Conservation (phyloP, 2,113 vertebrate genomes). For the Apodemus sylvaticus region DNA sequence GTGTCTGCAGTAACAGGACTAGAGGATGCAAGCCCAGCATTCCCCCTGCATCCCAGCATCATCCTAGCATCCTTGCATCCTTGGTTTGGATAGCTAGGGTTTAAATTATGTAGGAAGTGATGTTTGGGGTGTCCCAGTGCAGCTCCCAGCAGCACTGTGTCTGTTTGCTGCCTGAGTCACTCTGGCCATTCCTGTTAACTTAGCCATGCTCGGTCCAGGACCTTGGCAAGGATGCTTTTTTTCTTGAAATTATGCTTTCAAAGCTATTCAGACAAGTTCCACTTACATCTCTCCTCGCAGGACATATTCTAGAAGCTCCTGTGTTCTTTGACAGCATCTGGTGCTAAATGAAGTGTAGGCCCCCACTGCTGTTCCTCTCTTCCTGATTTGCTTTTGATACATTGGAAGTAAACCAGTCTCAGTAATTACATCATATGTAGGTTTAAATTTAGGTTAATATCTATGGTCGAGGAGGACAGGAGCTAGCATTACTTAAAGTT, state of each 20-base stretch:
- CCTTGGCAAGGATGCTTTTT: neutral
- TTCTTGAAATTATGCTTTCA: neutral
- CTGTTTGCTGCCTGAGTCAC: no score
- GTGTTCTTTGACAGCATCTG: neutral
- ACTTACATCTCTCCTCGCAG: neutral
- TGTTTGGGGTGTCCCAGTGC: no score
- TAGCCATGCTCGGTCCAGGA: neutral
- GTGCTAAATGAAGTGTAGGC: neutral
- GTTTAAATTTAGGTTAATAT: neutral
- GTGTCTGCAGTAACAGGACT: neutral
- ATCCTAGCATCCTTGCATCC: neutral
- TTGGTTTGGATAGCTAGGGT: neutral
- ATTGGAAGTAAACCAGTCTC: neutral
- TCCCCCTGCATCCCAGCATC: no score
- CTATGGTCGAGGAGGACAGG: neutral
- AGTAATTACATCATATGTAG: neutral
- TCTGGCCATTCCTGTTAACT: neutral
- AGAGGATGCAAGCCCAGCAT: neutral
- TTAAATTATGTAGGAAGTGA: neutral
- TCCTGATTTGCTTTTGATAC: neutral
- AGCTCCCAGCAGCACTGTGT: fast-evolving
- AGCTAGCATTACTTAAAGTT: neutral
- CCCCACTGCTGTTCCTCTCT: neutral
- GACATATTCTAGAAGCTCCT: neutral
- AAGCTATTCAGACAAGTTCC: neutral